Base-by-base conservation (phyloP, 2,888 invertebrate genomes). In the Carterocephalus palaemon region DNA sequence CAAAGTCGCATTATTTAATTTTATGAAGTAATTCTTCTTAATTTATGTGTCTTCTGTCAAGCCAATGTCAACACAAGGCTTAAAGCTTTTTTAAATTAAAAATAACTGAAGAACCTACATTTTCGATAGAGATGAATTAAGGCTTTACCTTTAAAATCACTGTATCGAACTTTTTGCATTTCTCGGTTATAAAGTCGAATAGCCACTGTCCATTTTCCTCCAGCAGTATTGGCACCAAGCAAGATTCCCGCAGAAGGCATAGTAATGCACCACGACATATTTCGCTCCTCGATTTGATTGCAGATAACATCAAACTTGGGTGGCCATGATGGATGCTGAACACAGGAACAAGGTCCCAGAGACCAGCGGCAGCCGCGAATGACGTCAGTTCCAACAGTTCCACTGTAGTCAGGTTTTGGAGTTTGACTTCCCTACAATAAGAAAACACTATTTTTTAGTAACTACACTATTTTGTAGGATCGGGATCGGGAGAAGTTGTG, bases 111-210 rank as follows among this genome's bases (percentile, higher is more conserved):
- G n/a, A n/a, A n/a, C n/a, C n/a, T n/a, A n/a, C n/a, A n/a, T n/a
- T n/a, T n/a, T n/a, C n/a, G n/a, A n/a, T n/a, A n/a, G n/a, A n/a
- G n/a, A n/a, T n/a, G n/a, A n/a, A n/a, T n/a, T n/a, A n/a, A n/a
- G n/a, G n/a, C n/a, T n/a, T 62, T 69, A 90, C 91, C 84, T 90
- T 89, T 40, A 90, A 73, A 56, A 90, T 76, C 40, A 71, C 76
- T 9, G 80, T 81, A 59, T 89, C 89, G 47, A 90, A 85, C 24
- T 78, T 69, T 22, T 81, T 67, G 38, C 90, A 82, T 52, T 88
- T 87, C 19, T 81, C 79, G 19, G 78, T 69, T 13, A 91, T 75
- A 60, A 87, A 90, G 53, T 88, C 82, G 54, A 86, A 79, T 0
- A 86, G 59, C 82, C 85, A 74, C 61, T 88, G 80, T 57, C 87